phyloP scores from a whole-genome alignment of 2,888 invertebrate genomes.

The Barypeithes pellucidus region DNA sequence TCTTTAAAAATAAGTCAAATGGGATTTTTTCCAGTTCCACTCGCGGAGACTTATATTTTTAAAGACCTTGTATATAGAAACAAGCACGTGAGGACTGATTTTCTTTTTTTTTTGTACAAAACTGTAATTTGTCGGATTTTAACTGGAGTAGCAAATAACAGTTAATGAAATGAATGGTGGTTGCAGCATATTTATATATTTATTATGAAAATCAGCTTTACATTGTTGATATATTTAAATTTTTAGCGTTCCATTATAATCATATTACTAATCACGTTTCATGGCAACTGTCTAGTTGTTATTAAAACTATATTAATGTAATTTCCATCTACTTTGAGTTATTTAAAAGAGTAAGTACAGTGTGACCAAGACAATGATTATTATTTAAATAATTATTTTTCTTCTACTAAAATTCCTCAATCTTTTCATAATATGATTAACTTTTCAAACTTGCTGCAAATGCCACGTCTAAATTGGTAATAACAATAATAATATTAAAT shows the following conservation, averaged over 20 bases:
- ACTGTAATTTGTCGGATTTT: constrained; percentile 49
- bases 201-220: constrained; percentile 47
- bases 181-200: constrained; percentile 28
- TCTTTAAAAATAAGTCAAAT: constrained; percentile 5
- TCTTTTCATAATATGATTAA: background rate
- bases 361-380: constrained; percentile 20
- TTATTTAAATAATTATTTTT: constrained; percentile 1
- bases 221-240: constrained; percentile 11
- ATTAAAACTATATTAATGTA: constrained; percentile 8
- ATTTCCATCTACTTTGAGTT: background rate
- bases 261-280: constrained; percentile 1
- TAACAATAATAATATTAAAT: constrained; percentile 3
- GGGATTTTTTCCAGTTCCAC: background rate
- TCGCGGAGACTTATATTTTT: background rate
- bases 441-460: constrained; percentile 23
- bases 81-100: constrained; percentile 70
- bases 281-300: background rate
- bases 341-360: background rate
- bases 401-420: constrained; percentile 4
- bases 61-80: constrained; percentile 55
- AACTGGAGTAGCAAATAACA: constrained; percentile 45
- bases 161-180: constrained; percentile 19
- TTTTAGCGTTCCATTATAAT: background rate
- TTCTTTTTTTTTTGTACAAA: constrained; percentile 69
- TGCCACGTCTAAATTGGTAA: constrained; percentile 15